Evolutionary conservation across 1,140 invertebrate genomes (phyloP), one percentile per base, ranked within the genome.

Genomic region (Tachypleus tridentatus): DNA sequence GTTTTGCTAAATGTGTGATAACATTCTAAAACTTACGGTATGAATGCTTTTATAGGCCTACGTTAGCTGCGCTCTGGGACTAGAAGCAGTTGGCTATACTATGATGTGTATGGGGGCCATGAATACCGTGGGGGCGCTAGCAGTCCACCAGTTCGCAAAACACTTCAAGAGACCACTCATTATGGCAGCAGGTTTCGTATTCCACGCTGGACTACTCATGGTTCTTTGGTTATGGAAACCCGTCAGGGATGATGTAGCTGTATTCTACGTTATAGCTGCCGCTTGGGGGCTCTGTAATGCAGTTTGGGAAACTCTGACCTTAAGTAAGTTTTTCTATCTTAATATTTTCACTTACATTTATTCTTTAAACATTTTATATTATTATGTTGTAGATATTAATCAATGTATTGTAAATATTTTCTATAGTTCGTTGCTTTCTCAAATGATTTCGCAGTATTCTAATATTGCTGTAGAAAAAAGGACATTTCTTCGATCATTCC

Each of bases 291-390:
- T 79, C 3, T 78, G 77, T 68, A 76, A 78, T 63, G 76, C 77
- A 49, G 77, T 79, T 9, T 79, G 77, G 77, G 76, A 79, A 66
- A 79, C 77, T 0, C 73, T 79, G 64, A 77, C 74, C 4, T 76
- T 77, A 64, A 77, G 78, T 79, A 73, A 74, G 77, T 48, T 57
- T 60, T n/a, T 3, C 11, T 9, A 9, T 53, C 51, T 51, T 53
- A 9, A 65, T 53, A 57, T 10, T 10, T 10, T 11, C 49, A 5
- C 11, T 7, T 29, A n/a, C 62, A 58, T 57, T 58, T 63, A 57
- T 49, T 51, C 51, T 60, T 11, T 61, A 57, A 4, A 10, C 60
- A 10, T 10, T 56, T 63, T 49, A 7, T 10, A 57, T 49, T 61
- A 11, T n/a, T 56, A 56, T 56, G 8, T 4, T 9, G 53, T 56